Evolutionary conservation across 2,797 vertebrate species (phyloP), one percentile per base, ranked within the genome.

Genomic region (Gymnopithys bicolor): DNA sequence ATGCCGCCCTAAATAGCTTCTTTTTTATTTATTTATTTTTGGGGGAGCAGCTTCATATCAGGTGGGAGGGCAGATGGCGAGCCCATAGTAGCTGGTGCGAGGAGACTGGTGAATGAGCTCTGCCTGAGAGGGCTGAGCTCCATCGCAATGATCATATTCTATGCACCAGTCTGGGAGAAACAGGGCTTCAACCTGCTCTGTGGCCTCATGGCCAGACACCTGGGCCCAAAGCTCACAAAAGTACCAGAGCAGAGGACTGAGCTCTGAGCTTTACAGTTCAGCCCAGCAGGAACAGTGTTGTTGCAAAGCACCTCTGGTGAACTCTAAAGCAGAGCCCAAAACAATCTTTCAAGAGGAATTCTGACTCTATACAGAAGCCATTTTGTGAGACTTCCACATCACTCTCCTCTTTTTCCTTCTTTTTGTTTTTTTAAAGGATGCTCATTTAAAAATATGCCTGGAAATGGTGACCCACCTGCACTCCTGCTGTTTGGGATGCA

Each of bases 1-100:
- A 97, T 46, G 49, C 96, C 97, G 97, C 96, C 97, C 98, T 98
- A 98, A 98, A 98, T 98, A 98, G 98, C 97, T 97, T 95, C 88
- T 83, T 94, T 80, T 49, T 28, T 89, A 85, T 75, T 90, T 90
- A 81, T 84, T 66, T 95, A 74, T 90, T 69, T 88, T 67, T 12
- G 25, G 59, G 46, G 88, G 92, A 78, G 82, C 58, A 68, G 58
- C 77, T 60, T 83, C n/a, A 4, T 91, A 37, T 83, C 53, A 66
- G 78, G 78, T 91, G 59, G 76, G 69, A 2, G 2, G 55, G 62
- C 7, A 4, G 28, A 24, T 1, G 0, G 30, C 0, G 2, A 71
- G 46, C 22, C 12, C 13, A 45, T 43, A 0, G 0, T 22, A 3
- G 1, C 0, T 0, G 16, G 63, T 35, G 14, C 0, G 0, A 33